Percentiles rank a stretch among this genome's conserved stretches.
phyloP scores from a whole-genome alignment of 1,140 invertebrate genomes.

The Pomacea maculata region DNA sequence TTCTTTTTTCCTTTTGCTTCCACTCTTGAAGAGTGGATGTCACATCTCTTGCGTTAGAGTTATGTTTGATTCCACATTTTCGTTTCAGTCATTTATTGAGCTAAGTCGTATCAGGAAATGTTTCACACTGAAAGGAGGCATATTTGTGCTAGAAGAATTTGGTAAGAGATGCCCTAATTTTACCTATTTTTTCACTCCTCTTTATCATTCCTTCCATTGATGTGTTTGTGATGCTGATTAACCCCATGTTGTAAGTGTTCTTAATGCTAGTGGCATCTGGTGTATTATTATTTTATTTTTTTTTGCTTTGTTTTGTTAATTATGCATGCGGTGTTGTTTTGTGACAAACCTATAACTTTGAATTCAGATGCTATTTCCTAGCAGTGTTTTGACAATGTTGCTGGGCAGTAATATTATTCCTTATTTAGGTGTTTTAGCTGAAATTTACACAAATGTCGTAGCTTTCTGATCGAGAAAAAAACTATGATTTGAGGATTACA shows the following conservation, averaged over 20 bases:
- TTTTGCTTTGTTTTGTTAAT: neutral
- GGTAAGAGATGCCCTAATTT: slow-evolving; percentile 70
- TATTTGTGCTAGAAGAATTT: slow-evolving; percentile 93
- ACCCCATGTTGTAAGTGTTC: slow-evolving; percentile 8
- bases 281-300: neutral
- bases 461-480: too few relatives aligned
- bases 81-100: slow-evolving; percentile 97
- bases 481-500: too few relatives aligned
- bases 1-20: slow-evolving; percentile 4
- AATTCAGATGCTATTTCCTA: too few relatives aligned
- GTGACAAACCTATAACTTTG: neutral
- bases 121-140: slow-evolving; percentile 97
- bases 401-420: too few relatives aligned
- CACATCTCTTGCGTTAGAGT: slow-evolving; percentile 31
- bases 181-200: slow-evolving; percentile 22
- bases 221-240: slow-evolving; percentile 19
- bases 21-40: slow-evolving; percentile 18
- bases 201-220: slow-evolving; percentile 16
- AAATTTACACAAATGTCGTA: too few relatives aligned
- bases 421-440: too few relatives aligned
- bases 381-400: too few relatives aligned
- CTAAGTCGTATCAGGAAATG: slow-evolving; percentile 99
- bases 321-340: slow-evolving; percentile 14
- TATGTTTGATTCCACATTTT: slow-evolving; percentile 62
- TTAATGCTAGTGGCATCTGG: neutral